Evolutionary conservation across 2,888 invertebrate species (phyloP).

Genomic region (Eucriotettix oculatus): DNA sequence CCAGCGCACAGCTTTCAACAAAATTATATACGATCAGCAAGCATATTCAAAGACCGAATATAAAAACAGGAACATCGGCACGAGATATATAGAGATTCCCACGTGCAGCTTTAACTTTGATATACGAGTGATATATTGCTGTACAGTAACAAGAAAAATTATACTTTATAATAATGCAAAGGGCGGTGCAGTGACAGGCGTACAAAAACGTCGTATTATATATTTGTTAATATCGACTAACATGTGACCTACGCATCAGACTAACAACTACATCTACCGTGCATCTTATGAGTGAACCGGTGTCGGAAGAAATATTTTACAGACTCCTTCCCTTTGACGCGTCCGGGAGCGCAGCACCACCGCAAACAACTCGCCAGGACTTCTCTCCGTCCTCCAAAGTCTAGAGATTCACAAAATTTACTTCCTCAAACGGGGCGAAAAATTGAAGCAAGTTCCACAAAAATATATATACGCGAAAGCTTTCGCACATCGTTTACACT

Average conservation of each 20-base stretch:
- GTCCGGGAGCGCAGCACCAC: too few species aligned
- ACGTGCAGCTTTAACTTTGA: slow-evolving; percentile 3
- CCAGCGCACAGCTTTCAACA: not conserved
- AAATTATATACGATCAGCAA: not conserved
- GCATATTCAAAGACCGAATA: not conserved
- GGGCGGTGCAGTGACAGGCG: slow-evolving; percentile 12
- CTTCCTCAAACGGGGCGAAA: too few species aligned
- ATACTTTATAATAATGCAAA: slow-evolving; percentile 13
- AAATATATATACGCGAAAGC: too few species aligned
- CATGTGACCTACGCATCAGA: slow-evolving; percentile 9
- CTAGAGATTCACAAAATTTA: too few species aligned
- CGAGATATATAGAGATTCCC: slow-evolving; percentile 9
- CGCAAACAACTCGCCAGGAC: too few species aligned
- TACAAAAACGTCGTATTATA: slow-evolving; percentile 10
- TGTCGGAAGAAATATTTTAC: slow-evolving; percentile 6
- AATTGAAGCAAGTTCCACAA: too few species aligned
- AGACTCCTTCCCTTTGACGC: not conserved
- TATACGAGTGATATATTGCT: slow-evolving; percentile 12
- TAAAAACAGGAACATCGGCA: slow-evolving; percentile 9
- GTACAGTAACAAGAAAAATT: slow-evolving; percentile 15
- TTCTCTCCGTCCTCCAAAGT: too few species aligned
- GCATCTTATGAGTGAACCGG: slow-evolving; percentile 6
- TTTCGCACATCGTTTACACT: too few species aligned
- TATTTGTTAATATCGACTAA: slow-evolving; percentile 8
- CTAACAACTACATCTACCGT: slow-evolving; percentile 9